Percentiles rank a stretch among this genome's conserved stretches.
phyloP scores from a whole-genome alignment of 2,888 invertebrate species.

The Drosophila anceps region DNA sequence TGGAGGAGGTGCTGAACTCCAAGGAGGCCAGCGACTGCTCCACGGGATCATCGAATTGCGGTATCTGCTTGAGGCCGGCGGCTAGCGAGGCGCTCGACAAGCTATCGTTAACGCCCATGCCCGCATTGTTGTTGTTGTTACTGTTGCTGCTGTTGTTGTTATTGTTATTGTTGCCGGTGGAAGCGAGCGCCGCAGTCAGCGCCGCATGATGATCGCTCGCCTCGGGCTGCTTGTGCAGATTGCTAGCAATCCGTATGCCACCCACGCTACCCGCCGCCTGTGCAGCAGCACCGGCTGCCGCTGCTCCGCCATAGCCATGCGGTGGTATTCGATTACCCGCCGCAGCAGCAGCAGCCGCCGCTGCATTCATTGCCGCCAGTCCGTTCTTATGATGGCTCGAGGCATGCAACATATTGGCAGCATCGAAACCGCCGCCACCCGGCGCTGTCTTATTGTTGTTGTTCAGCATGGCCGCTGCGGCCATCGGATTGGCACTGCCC shows the following conservation, averaged over 20 bases:
- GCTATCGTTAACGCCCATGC: constrained; percentile 25
- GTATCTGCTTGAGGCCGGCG: constrained; percentile 83
- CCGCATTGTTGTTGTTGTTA: constrained; percentile 26
- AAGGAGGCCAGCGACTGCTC: constrained; percentile 90
- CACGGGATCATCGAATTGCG: constrained; percentile 89
- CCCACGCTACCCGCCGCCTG: constrained; percentile 62
- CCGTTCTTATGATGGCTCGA: constrained; percentile 47
- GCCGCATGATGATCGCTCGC: constrained; percentile 65
- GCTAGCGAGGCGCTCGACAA: constrained; percentile 71
- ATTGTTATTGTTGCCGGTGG: constrained; percentile 43
- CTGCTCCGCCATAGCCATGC: constrained; percentile 44
- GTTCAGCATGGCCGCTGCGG: constrained; percentile 73
- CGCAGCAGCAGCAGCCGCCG: constrained; percentile 50
- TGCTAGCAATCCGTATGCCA: constrained; percentile 84
- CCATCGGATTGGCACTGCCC: constrained; percentile 56
- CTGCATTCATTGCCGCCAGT: constrained; percentile 31
- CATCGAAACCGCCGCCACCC: constrained; percentile 40
- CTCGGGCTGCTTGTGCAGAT: constrained; percentile 82
- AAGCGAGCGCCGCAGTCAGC: constrained; percentile 64
- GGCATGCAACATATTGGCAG: constrained; percentile 47
- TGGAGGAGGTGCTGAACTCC: constrained; percentile 87
- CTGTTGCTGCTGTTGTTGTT: constrained; percentile 41
- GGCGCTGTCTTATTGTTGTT: constrained; percentile 74
- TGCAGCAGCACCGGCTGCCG: constrained; percentile 48
- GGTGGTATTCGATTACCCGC: constrained; percentile 25